These are phyloP conservation scores for Lacerta agilis DNA, from an alignment of 2,797 vertebrate genomes.

Conservation along the genomic window DNA sequence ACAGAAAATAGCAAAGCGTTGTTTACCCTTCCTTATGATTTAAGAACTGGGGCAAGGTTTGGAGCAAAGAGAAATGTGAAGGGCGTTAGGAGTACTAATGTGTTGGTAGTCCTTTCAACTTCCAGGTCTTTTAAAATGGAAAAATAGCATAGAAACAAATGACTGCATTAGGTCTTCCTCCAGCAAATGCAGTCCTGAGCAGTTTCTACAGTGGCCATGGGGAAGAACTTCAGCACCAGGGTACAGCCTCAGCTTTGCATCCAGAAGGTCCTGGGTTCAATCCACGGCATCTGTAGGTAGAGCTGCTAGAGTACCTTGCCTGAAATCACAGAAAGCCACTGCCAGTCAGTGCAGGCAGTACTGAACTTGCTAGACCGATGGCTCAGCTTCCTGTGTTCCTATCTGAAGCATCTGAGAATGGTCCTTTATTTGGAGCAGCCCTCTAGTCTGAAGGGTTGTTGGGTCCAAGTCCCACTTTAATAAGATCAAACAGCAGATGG, in stretches of 20 bases:
- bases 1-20: background rate
- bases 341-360: too few species aligned
- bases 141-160: background rate
- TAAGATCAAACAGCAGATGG: background rate
- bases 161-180: background rate
- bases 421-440: background rate
- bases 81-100: background rate
- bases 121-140: background rate
- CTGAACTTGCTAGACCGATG: too few species aligned
- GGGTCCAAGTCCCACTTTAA: background rate
- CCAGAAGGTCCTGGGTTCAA: too few species aligned
- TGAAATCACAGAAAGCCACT: too few species aligned
- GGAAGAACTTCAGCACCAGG: too few species aligned
- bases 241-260: too few species aligned
- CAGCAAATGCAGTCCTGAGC: background rate
- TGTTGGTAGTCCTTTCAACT: background rate
- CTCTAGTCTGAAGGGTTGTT: background rate
- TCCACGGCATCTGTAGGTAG: too few species aligned
- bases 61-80: conserved; percentile 9
- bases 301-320: too few species aligned
- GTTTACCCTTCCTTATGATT: conserved; percentile 3
- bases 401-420: background rate
- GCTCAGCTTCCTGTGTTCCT: too few species aligned
- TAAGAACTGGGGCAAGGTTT: conserved; percentile 20
- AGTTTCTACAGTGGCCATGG: background rate